Evolutionary conservation across 2,797 vertebrate species (phyloP), one percentile per base, ranked within the genome.

Genomic region (Rhabdophis nuchalis): DNA sequence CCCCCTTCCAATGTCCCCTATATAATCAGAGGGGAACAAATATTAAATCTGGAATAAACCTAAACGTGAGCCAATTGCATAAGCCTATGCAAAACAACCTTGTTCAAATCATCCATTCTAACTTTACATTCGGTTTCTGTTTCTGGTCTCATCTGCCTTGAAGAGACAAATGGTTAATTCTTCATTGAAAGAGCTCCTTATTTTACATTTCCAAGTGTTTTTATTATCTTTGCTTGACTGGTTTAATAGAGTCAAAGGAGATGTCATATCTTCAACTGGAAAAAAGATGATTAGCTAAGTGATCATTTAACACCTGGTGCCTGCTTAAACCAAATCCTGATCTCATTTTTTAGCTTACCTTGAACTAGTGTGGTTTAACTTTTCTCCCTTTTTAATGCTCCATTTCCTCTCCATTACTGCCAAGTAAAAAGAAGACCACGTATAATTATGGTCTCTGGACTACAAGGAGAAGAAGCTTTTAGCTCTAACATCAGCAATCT

Each of bases 261-360:
- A 95, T 0, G 23, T 25, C 52, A 1, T 93, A 92, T 36, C 93
- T 94, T 95, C 88, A 57, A 91, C 96, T 68, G 94, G 92, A 92
- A 93, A 58, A 96, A 36, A 94, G 92, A 94, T 50, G 94, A 95
- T 93, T 95, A 94, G 93, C 91, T 94, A 96, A 95, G 87, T 29
- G 86, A 82, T 82, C 94, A 93, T 94, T 97, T 95, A 97, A 95
- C 95, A 96, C 93, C 95, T 97, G 92, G 61, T 93, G 91, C 94
- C 95, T 93, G 90, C 94, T 95, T 96, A 96, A 96, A 96, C 91
- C 88, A 82, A 46, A 72, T 95, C 93, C 95, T 90, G 91, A 95
- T 95, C 94, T 95, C 91, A 89, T 77, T 95, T 95, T 95, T 77
- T 82, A 92, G 92, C 94, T 88, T 93, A 90, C 87, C 92, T 94